These are phyloP conservation scores for Bombus sibiricus DNA, from an alignment of 1,140 invertebrate genomes.

Conservation along the genomic window DNA sequence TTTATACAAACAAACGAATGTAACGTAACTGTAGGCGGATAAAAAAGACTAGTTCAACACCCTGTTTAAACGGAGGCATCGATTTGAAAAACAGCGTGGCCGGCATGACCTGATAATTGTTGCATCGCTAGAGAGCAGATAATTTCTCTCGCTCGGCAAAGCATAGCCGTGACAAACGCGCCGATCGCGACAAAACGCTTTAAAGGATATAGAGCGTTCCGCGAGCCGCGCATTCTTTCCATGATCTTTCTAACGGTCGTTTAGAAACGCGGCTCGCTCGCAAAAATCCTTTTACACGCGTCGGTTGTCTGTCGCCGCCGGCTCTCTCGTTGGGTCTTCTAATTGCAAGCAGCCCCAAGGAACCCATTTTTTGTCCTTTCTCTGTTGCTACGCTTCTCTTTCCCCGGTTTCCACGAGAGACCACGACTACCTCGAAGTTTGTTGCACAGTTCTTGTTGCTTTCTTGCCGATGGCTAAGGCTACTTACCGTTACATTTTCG, in stretches of 20 bases:
- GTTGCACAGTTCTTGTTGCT: not conserved
- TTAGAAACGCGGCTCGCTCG: not conserved
- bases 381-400: not conserved
- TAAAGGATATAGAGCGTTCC: constrained; percentile 1
- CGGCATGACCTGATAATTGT: constrained; percentile 4
- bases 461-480: not conserved
- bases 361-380: not conserved
- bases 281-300: constrained; percentile 7
- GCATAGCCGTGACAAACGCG: constrained; percentile 25
- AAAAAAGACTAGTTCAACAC: too few relatives aligned
- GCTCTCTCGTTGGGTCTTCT: not conserved
- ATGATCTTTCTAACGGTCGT: constrained; percentile 33
- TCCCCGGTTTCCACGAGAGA: not conserved
- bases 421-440: not conserved
- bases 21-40: too few relatives aligned
- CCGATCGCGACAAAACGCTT: constrained; percentile 25
- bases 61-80: not conserved
- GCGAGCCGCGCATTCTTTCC: constrained; percentile 28
- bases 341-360: not conserved
- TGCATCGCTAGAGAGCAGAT: too few relatives aligned
- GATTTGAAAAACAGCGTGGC: not conserved
- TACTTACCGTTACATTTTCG: not conserved
- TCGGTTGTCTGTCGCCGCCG: not conserved
- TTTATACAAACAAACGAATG: too few relatives aligned
- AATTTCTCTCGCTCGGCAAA: not conserved